These are phyloP conservation scores for Spialia ferax DNA, from an alignment of 2,888 invertebrate genomes.

Conservation along the genomic window DNA sequence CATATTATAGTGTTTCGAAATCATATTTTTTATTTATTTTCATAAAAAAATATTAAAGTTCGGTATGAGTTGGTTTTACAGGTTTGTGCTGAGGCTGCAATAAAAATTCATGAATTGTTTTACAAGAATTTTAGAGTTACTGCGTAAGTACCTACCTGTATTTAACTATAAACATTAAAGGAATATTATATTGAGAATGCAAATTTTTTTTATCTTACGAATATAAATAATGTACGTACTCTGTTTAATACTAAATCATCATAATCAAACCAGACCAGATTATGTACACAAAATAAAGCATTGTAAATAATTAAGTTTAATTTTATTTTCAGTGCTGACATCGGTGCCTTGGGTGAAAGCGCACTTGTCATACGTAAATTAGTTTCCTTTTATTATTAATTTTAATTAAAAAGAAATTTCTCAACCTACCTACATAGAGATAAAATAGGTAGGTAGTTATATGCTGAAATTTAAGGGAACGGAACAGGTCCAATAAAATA, in stretches of 20 bases:
- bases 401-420: too few relatives aligned
- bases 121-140: background rate
- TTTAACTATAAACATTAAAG: background rate
- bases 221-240: too few relatives aligned
- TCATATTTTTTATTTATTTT: background rate
- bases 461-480: too few relatives aligned
- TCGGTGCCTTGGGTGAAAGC: conserved; percentile 54
- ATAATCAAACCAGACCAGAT: too few relatives aligned
- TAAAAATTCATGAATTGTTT: conserved; percentile 7
- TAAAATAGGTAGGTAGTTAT: too few relatives aligned
- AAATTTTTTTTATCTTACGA: too few relatives aligned
- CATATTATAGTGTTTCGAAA: background rate
- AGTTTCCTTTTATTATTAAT: too few relatives aligned
- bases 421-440: too few relatives aligned
- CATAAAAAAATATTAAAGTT: background rate
- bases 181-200: background rate
- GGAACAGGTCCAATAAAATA: too few relatives aligned
- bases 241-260: too few relatives aligned
- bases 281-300: too few relatives aligned
- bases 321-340: conserved; percentile 57
- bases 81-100: background rate
- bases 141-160: conserved; percentile 5
- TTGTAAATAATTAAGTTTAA: background rate
- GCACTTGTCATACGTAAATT: conserved; percentile 64
- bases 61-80: background rate